Percentiles rank a stretch among this genome's conserved stretches.
Conservation (phyloP, 2,888 invertebrate species). For the Xanthorhoe spadicearia region DNA sequence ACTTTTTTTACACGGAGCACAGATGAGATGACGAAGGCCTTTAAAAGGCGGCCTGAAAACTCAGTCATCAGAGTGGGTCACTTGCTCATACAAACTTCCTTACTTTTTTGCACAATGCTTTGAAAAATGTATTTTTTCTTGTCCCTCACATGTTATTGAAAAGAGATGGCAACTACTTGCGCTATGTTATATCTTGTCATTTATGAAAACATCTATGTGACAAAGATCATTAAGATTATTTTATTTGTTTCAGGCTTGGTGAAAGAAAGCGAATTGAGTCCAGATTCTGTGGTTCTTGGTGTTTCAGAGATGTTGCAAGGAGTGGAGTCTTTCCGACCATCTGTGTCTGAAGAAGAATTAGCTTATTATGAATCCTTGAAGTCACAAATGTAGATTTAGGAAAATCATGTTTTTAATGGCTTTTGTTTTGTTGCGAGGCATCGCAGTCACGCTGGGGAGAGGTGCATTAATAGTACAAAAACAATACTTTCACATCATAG, state of each 20-base stretch:
- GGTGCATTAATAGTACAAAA: neutral
- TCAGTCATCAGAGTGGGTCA: too few relatives aligned
- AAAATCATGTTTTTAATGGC: constrained; percentile 1
- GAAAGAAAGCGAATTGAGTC: constrained; percentile 77
- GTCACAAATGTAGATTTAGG: constrained; percentile 60
- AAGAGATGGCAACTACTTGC: too few relatives aligned
- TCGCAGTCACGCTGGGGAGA: constrained; percentile 1
- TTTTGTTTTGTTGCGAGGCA: constrained; percentile 9
- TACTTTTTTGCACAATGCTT: too few relatives aligned
- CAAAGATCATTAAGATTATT: constrained; percentile 4
- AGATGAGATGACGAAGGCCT: too few relatives aligned
- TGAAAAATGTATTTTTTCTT: too few relatives aligned
- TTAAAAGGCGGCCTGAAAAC: too few relatives aligned
- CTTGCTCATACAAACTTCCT: too few relatives aligned
- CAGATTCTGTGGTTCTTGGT: constrained; percentile 85
- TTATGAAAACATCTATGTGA: too few relatives aligned
- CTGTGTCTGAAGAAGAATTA: constrained; percentile 88
- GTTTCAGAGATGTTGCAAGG: constrained; percentile 87
- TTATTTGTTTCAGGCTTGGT: constrained; percentile 72
- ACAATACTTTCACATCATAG: neutral
- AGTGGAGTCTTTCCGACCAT: constrained; percentile 87
- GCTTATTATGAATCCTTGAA: constrained; percentile 86
- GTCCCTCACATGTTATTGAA: too few relatives aligned
- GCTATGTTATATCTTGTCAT: too few relatives aligned
- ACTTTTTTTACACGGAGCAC: too few relatives aligned